Percentiles rank a stretch among this genome's conserved stretches.
Evolutionary conservation across 1,140 invertebrate species (phyloP).

Genomic region (Bombus vancouverensis): DNA sequence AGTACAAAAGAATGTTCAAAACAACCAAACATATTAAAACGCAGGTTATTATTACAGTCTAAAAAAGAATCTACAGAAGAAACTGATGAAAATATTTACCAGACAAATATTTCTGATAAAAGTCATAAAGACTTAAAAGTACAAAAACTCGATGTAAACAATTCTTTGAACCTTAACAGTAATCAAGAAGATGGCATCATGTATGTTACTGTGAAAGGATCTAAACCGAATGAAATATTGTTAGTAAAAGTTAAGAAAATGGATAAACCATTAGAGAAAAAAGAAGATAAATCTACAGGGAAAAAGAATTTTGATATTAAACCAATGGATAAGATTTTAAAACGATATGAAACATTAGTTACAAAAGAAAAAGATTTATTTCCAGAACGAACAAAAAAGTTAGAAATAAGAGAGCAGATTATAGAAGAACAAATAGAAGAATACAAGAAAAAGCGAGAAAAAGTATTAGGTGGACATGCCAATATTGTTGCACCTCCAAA

Average conservation of each 20-base stretch:
- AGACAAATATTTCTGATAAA: conserved; percentile 23
- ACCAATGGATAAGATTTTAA: conserved; percentile 72
- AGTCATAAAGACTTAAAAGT: conserved; percentile 67
- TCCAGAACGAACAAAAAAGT: conserved; percentile 60
- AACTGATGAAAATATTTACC: conserved; percentile 28
- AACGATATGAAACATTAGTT: conserved; percentile 68
- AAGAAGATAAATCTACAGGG: conserved; percentile 62
- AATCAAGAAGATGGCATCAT: conserved; percentile 79
- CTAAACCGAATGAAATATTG: conserved; percentile 79
- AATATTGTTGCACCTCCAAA: conserved; percentile 30
- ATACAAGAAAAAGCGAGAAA: conserved; percentile 79
- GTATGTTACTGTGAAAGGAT: conserved; percentile 81
- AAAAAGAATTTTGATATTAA: conserved; percentile 70
- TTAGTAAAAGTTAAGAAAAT: conserved; percentile 81
- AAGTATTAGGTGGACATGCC: conserved; percentile 73
- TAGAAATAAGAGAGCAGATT: conserved; percentile 71
- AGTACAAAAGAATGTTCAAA: conserved; percentile 53
- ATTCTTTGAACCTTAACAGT: conserved; percentile 71
- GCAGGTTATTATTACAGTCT: conserved; percentile 57
- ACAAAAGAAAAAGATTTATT: conserved; percentile 71
- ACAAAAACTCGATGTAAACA: conserved; percentile 73
- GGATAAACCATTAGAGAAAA: conserved; percentile 77
- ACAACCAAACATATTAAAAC: conserved; percentile 73
- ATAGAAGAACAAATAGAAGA: conserved; percentile 81
- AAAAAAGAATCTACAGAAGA: conserved; percentile 37